Conservation (phyloP, 2,113 vertebrate genomes). For the Dipodomys merriami region DNA sequence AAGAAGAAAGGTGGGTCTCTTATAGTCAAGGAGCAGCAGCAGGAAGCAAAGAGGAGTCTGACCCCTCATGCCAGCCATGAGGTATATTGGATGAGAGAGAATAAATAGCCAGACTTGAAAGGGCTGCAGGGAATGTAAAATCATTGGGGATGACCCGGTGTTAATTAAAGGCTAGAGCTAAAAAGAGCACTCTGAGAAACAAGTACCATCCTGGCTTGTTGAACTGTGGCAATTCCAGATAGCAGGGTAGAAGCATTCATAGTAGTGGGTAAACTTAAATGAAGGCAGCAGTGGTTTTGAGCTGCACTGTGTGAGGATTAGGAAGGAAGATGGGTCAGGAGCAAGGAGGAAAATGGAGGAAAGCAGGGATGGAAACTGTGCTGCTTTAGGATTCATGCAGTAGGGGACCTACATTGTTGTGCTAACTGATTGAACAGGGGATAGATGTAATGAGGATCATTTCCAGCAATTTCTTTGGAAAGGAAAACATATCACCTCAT, state of each 20-base stretch:
- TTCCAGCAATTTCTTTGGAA: constrained; percentile 27
- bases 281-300: too few relatives aligned
- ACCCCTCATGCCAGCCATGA: not conserved
- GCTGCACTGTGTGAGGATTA: not conserved
- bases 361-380: not conserved
- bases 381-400: not conserved
- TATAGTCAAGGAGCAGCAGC: not conserved
- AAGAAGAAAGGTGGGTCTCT: not conserved
- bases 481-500: not conserved
- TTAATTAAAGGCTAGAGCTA: not conserved
- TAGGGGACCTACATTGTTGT: not conserved
- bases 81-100: not conserved
- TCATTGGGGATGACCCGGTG: not conserved
- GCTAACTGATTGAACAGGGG: not conserved
- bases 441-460: not conserved
- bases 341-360: not conserved
- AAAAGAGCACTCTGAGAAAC: not conserved
- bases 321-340: not conserved
- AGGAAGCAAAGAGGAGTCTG: not conserved
- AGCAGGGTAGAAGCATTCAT: not conserved
- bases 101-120: not conserved
- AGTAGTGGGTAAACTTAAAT: too few relatives aligned
- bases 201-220: not conserved
- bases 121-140: not conserved
- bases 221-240: not conserved